A percentile compares a stretch with the other conserved stretches of the same genome.
These are phyloP conservation scores for Vimba vimba DNA, from an alignment of 2,113 vertebrate genomes.

Conservation along the genomic window DNA sequence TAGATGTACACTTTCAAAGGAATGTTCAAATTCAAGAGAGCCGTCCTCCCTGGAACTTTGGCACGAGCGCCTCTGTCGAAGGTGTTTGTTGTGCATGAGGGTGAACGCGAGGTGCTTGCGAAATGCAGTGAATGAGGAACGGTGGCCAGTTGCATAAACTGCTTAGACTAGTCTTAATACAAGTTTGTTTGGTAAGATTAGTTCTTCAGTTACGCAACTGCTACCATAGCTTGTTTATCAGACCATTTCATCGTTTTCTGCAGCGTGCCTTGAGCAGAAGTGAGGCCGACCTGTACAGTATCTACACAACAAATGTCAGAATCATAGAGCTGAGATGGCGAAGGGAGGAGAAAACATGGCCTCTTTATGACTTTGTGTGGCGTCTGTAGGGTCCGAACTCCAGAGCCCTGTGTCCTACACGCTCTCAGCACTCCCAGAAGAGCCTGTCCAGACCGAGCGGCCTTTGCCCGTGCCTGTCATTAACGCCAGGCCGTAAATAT, in stretches of 20 bases:
- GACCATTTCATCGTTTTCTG: background rate
- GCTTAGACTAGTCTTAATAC: no score
- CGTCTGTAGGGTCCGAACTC: constrained; percentile 45
- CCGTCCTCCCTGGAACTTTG: background rate
- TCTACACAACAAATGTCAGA: constrained; percentile 78
- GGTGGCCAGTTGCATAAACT: no score
- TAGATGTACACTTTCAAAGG: background rate
- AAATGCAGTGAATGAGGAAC: constrained; percentile 11
- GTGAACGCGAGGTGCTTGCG: constrained; percentile 1
- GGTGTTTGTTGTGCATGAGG: background rate
- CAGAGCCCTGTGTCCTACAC: background rate
- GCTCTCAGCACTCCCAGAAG: constrained; percentile 43
- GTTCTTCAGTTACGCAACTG: background rate
- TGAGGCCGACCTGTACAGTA: constrained; percentile 77
- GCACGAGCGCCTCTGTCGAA: background rate
- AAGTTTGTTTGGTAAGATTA: no score
- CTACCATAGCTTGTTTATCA: constrained; percentile 35
- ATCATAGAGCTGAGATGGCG: constrained; percentile 59
- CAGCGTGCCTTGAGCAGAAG: constrained; percentile 54
- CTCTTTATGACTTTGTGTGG: constrained; percentile 71
- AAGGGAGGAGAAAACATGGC: constrained; percentile 42
- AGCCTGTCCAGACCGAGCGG: constrained; percentile 65
- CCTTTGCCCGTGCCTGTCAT: constrained; percentile 75
- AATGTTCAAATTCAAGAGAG: background rate
- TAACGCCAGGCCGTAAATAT: constrained; percentile 74